These are phyloP conservation scores for Cephalopachus bancanus DNA, from an alignment of 2,797 vertebrate species.

Conservation along the genomic window DNA sequence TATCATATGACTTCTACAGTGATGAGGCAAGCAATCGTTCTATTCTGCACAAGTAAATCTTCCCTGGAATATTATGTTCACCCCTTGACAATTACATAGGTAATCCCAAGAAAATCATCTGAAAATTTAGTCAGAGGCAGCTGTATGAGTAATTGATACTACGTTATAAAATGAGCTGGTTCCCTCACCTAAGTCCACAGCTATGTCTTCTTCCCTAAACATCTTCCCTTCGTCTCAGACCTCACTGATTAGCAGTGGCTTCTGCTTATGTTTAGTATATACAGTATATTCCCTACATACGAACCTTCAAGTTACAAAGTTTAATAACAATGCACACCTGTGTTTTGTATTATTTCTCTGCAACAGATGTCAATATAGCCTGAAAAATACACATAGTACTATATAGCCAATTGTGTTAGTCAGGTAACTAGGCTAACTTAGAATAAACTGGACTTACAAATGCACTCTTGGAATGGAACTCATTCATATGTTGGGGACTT, in stretches of 20 bases:
- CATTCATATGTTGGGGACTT: too few relatives aligned
- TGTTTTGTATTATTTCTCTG: too few relatives aligned
- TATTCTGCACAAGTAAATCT: background rate
- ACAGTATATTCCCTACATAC: too few relatives aligned
- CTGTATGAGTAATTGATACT: conserved; percentile 6
- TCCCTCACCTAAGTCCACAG: background rate
- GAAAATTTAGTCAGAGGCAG: background rate
- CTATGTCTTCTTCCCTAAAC: background rate
- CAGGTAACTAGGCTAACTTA: too few relatives aligned
- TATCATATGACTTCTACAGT: background rate
- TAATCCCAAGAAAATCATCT: conserved; percentile 9
- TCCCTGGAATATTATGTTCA: background rate
- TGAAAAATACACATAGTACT: too few relatives aligned
- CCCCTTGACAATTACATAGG: background rate
- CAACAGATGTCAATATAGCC: too few relatives aligned
- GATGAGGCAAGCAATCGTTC: background rate
- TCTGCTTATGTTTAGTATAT: background rate
- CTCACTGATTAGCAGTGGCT: background rate
- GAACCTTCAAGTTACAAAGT: too few relatives aligned
- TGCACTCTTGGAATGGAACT: too few relatives aligned
- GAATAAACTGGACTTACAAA: too few relatives aligned
- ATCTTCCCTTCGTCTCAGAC: background rate
- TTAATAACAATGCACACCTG: too few relatives aligned
- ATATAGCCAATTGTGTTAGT: too few relatives aligned
- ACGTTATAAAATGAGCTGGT: background rate